Percentiles rank a stretch among this genome's conserved stretches.
Conservation (phyloP, 2,113 vertebrate species). For the Phaethon lepturus region DNA sequence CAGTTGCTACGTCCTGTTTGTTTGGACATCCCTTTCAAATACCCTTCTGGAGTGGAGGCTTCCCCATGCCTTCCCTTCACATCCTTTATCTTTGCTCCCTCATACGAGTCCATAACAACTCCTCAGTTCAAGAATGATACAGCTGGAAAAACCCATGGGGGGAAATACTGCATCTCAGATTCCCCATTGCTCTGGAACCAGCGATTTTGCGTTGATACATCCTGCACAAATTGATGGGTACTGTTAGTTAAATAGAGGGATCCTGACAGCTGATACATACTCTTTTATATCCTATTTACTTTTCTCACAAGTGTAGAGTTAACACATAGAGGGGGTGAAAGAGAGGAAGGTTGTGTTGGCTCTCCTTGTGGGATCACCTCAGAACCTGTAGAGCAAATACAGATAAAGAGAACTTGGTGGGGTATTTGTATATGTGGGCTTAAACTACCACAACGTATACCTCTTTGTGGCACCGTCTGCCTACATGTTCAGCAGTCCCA, state of each 20-base stretch:
- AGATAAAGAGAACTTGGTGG: not conserved
- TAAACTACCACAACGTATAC: not conserved
- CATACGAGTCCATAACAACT: not conserved
- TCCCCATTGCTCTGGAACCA: accelerated
- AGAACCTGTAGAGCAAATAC: not conserved
- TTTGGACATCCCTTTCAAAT: not conserved
- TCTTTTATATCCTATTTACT: not conserved
- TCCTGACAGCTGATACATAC: not conserved
- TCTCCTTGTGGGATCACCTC: not conserved
- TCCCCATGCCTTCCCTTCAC: not conserved
- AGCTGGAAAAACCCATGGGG: not conserved
- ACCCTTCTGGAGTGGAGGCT: not conserved
- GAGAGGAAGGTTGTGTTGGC: not conserved
- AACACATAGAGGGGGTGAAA: not conserved
- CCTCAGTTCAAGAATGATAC: not conserved
- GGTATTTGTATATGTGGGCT: not conserved
- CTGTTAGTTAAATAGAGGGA: not conserved
- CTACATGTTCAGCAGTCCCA: not conserved
- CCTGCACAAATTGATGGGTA: not conserved
- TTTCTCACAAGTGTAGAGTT: not conserved
- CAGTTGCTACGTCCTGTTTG: not conserved
- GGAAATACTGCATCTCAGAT: not conserved
- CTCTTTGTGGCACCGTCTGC: not conserved
- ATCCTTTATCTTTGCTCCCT: not conserved
- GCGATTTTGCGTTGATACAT: accelerated